Evolutionary conservation across 64 coral and sea anemone species (phyloP), one percentile per base, ranked within the genome.

Genomic region (Orbicella faveolata): DNA sequence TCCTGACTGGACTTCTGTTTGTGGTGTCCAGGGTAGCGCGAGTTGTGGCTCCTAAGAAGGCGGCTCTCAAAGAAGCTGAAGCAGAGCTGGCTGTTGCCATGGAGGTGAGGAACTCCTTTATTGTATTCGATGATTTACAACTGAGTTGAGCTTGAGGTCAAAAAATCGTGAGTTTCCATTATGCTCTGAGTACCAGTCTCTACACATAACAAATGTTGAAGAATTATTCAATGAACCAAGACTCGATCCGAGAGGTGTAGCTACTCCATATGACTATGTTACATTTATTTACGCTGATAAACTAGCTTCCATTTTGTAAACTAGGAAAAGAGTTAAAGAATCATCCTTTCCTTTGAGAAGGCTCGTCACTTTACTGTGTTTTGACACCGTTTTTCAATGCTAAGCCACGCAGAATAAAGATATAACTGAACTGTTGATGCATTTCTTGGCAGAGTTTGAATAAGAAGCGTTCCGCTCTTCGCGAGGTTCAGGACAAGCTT

Each of bases 11-110:
- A 63, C 41, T 48, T 1, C 15, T 39, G 11, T 59, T 7, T 77
- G 25, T 87, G 21, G 35, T 55, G 70, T 90, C 36, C 54, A 98
- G 97, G 81, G 97, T 99, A 68, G 97, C 97, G n/a, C 83, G 93
- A 17, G 97, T 99, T 66, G 97, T 99, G 17, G 93, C 97, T 55
- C 97, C 94, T 2, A 99, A 95, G 90, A 99, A 99, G 79, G 93
- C 91, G 34, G 96, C 96, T 77, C 78, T 98, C 12, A 94, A 94
- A 75, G 96, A 88, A 39, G 93, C 96, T 52, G 94, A 98, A 69
- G 93, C 86, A 23, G 96, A 98, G 35, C 83, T 98, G 9, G 83
- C 96, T 75, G 88, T 98, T 57, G 96, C 96, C 69, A 98, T 98
- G 96, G 93, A 91, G 93, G 96, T 98, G 26, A 35, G 90, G 48